Evolutionary conservation across 2,113 vertebrate species (phyloP), one percentile per base, ranked within the genome.

Genomic region (Blennius ocellaris): DNA sequence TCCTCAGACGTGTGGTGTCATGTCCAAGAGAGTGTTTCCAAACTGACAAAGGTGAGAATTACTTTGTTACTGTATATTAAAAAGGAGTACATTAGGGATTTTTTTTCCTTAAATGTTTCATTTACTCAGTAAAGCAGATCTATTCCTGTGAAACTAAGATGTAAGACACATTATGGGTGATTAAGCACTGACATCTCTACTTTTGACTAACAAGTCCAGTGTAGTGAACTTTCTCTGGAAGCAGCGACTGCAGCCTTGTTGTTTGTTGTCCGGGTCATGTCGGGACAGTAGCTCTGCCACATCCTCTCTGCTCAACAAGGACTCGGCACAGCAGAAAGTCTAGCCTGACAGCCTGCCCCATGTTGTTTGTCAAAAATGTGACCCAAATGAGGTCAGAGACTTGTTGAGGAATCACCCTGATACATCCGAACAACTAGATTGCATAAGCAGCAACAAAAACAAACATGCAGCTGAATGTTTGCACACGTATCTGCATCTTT

Each of bases 1-100:
- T 94, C 94, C 8, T 94, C 94, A 41, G 94, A 94, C 38, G 56
- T 94, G 62, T 95, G 94, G 94, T 76, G 92, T 71, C 83, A 93
- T 53, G 84, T 95, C 53, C 94, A 95, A 66, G 91, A 95, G 50
- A 93, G 76, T 48, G 58, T 95, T 40, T 89, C 94, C 36, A 73
- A 77, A 41, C 11, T 90, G 53, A 94, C 94, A 63, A 93, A 83
- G 93, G 94, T 93, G 39, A 72, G 87, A 70, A 76, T 48, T 56
- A 39, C 36, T 52, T 21, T 12, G 3, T 56, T 45, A 36, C 17
- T 40, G 10, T 68, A 17, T 12, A 15, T 40, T 67, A 30, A 15
- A 16, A 21, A 52, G 10, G n/a, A 45, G 38, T 40, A 3, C 59
- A 59, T 45, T 0, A 6, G 1, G 7, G 73, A 67, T 51, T 36